Evolutionary conservation across 2,113 vertebrate genomes (phyloP), one percentile per base, ranked within the genome.

Genomic region (Sinocyclocheilus rhinocerous): DNA sequence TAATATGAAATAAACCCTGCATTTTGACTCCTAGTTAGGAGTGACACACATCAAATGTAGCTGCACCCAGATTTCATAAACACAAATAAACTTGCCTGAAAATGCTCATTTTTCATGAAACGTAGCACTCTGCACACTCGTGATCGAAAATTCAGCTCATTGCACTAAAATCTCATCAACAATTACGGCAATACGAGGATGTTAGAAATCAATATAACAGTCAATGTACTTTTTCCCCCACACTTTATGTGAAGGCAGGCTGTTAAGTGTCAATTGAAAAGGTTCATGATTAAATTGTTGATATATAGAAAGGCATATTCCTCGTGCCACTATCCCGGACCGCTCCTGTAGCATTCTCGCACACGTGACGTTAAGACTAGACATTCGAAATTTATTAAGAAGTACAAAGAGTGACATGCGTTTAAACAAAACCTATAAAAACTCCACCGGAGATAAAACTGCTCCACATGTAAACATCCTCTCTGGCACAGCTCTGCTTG

Each of bases 341-440:
- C 10, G 12, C 22, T 15, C 9, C 33, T 20, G 5, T 10, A 57
- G 12, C 16, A 73, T 84, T 80, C 45, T 55, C 22, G 39, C 22
- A 84, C 57, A 61, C 9, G 20, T 69, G 45, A 85, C 10, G 63
- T 20, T 65, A 26, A 72, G 0, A 78, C 82, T 70, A 70, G 52
- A 85, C 22, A 36, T 79, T 91, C 65, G 89, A n/a, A 89, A 83
- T 94, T 94, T 94, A 94, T 93, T 93, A 89, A 88, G 91, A 89
- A 88, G 91, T 93, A 93, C 91, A 95, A 94, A 94, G 93, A 94
- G 94, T 94, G 93, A 94, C 92, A 94, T 90, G 48, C 84, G 88
- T 89, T 92, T 52, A 45, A 93, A 90, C 91, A 89, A 87, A 93
- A 89, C 82, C 89, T 90, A 90, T 86, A 92, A 91, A 93, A 92